Evolutionary conservation across 2,113 vertebrate species (phyloP), one percentile per base, ranked within the genome.

Genomic region (Rhinopomastus cyanomelas): DNA sequence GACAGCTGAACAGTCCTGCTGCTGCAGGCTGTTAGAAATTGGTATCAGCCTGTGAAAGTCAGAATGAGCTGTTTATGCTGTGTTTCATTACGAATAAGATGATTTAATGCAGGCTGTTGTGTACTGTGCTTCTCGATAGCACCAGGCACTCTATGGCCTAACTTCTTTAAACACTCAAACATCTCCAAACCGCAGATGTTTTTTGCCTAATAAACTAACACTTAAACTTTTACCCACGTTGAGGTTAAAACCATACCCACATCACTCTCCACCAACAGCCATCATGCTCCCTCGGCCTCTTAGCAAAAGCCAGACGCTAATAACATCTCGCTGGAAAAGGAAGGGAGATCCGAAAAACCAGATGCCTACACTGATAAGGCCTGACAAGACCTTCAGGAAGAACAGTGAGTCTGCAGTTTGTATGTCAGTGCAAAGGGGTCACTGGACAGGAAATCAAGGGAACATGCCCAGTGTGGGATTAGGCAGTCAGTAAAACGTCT

Each of bases 331-430:
- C 90, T 96, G 92, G 34, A 87, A 95, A 75, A 91, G 62, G 85
- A 87, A 95, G 64, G 37, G 71, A 89, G 88, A 94, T 87, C 71
- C 88, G 85, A 92, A 95, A 94, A 93, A 67, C 1, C 93, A 95
- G 94, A 95, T 96, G 93, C 94, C 90, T 95, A 42, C 59, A 7
- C 2, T 73, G 95, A 96, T 95, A 94, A 95, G 88, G 48, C 90
- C 86, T 80, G 84, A 88, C 94, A 93, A 86, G 88, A 90, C 85
- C 69, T 91, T 84, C 94, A 95, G 93, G 94, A 96, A 95, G 90
- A 95, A 83, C 86, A 94, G 92, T 26, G 34, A 79, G 69, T 78
- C 85, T 95, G 91, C 94, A 91, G 73, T 94, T 81, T 89, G 89
- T 81, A 86, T 73, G 92, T 84, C 77, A 85, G 88, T 85, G 93